phyloP scores from a whole-genome alignment of 2,113 vertebrate genomes.

The Empidonax traillii region DNA sequence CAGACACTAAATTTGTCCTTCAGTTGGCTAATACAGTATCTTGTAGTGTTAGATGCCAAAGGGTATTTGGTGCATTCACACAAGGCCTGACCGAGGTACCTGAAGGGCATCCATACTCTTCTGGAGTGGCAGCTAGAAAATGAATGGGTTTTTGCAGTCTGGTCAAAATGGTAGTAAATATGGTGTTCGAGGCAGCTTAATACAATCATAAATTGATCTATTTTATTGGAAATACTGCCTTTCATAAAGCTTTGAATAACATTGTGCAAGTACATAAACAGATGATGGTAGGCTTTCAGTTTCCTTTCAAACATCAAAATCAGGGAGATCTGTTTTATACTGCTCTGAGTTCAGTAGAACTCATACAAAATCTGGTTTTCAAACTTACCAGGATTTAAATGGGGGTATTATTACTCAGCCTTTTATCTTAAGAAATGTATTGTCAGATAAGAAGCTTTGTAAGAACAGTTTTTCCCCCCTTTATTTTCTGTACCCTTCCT shows the following conservation, averaged over 20 bases:
- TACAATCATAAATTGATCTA: rapidly evolving
- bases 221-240: neutral
- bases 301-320: neutral
- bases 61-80: neutral
- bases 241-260: neutral
- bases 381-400: neutral
- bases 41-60: neutral
- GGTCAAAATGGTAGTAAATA: neutral
- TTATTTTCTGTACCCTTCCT: neutral
- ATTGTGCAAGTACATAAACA: neutral
- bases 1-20: neutral
- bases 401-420: neutral
- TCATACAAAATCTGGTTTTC: neutral
- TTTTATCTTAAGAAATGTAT: neutral
- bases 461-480: neutral
- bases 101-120: neutral
- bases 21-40: neutral
- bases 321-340: neutral
- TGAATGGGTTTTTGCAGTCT: neutral
- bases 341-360: neutral
- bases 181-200: neutral
- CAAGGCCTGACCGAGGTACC: rapidly evolving
- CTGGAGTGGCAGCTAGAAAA: neutral
- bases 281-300: neutral
- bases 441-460: neutral